Conservation (phyloP, 2,113 vertebrate genomes). For the Microcebus murinus region DNA sequence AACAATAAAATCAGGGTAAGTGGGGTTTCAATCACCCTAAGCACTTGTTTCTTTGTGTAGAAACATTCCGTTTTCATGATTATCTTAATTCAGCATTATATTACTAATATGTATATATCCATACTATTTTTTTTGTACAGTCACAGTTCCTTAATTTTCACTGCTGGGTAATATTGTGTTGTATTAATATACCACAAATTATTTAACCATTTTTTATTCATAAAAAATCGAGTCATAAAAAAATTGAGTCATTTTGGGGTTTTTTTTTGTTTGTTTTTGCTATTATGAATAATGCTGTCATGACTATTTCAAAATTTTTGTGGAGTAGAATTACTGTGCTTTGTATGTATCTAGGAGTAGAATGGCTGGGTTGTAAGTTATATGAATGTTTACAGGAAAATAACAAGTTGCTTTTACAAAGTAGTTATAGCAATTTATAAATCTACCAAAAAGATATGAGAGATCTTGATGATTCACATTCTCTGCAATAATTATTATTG, state of each 20-base stretch:
- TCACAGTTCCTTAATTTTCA: neutral
- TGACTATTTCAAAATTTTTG: neutral
- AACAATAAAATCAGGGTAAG: too few relatives aligned
- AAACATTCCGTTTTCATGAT: neutral
- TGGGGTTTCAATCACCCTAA: too few relatives aligned
- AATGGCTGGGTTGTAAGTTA: slow-evolving; percentile 8
- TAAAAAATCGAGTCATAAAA: neutral
- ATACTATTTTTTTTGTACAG: neutral
- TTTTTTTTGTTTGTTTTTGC: neutral
- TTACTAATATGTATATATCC: neutral
- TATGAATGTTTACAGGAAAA: neutral
- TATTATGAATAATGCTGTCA: neutral
- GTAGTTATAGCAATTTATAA: neutral
- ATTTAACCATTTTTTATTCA: neutral
- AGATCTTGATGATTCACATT: neutral
- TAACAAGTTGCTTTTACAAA: slow-evolving; percentile 5
- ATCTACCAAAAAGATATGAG: neutral
- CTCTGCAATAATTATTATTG: neutral
- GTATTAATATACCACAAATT: neutral
- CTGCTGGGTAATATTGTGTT: neutral
- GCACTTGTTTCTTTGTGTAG: too few relatives aligned
- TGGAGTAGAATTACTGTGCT: neutral
- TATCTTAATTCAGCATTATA: slow-evolving; percentile 8
- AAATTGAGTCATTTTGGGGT: neutral
- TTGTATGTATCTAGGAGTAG: neutral